Evolutionary conservation across 2,888 invertebrate species (phyloP), one percentile per base, ranked within the genome.

Genomic region (Amiota minor): DNA sequence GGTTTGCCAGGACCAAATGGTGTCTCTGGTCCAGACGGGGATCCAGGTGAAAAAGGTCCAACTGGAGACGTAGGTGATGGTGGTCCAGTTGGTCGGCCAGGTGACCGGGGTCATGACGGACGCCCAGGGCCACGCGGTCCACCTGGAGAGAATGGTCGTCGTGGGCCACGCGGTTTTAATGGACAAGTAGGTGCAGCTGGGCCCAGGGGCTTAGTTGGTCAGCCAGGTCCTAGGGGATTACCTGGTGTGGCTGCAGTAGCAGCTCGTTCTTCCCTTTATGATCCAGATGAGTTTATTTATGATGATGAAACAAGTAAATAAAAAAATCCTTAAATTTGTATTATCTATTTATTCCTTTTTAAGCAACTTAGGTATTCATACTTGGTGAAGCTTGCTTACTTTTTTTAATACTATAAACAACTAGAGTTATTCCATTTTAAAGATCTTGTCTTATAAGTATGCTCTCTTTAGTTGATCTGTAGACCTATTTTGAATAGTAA

Each of bases 121-220:
- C 72, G 71, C 46, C 35, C 65, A 23, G 78, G 78, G 8, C 46
- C 70, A 53, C 71, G 70, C 49, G 79, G 79, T 14, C 74, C 76
- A 20, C 64, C 73, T 10, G 80, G 80, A 10, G 72, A 75, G 71
- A 71, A 77, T 2, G 78, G 76, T 11, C 50, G 64, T 35, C 73
- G 71, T 50, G 79, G 79, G 14, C 75, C 75, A 23, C 71, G 76
- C n/a, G 80, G 80, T 16, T 74, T 76, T 75, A 71, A 77, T 0
- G 78, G 78, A 10, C 73, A 61, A 10, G 46, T 62, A 16, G 78
- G 77, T 20, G 62, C 72, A 2, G 70, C 74, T 1, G 77, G 71
- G 4, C 64, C 71, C 4, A 20, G 50, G 16, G 71, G 76, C 12
- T 68, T 70, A 23, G 72, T 75, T 0, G 78, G 74, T 1, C 71